Base-by-base conservation (phyloP, 2,797 vertebrate genomes). In the Spondyliosoma cantharus region DNA sequence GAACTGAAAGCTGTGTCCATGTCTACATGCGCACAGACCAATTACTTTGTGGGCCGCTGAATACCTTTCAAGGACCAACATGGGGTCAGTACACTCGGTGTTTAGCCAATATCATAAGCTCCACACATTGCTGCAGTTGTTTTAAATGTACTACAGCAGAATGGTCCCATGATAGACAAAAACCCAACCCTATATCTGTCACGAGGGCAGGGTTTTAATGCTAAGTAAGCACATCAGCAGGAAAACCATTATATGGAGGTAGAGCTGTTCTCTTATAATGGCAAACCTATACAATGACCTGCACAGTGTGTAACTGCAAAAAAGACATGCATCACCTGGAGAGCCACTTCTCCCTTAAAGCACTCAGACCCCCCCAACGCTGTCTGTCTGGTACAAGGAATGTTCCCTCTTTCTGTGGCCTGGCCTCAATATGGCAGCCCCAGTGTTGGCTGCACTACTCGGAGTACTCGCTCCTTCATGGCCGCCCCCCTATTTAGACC, bases 191-290 rank as follows among this genome's bases (percentile, higher is more conserved):
- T 50, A 32, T 80, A 90, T 84, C 14, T 72, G 67, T 79, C 76
- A 88, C 83, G 48, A 59, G 69, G 50, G 54, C 50, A 63, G 15
- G 60, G 52, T 73, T 84, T 84, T 89, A 88, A 85, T 89, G 93
- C 91, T 84, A 50, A 64, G 90, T 91, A 89, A 92, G 91, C 90
- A 93, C 90, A 93, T 90, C 78, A 86, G 60, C 77, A 81, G 75
- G 45, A 82, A 92, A 91, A 78, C 71, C 87, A 92, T 86, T 89
- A 88, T 49, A 88, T 63, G 48, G 37, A 87, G 70, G 73, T 64
- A 46, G 22, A 83, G 72, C 77, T 52, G 76, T 67, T 80, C 32
- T 83, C 71, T 70, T 78, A 63, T 85, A 89, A 89, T 84, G 84
- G 76, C 32, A 81, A 82, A 87, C 71, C 74, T 73, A 89, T 71